Percentiles rank a stretch among this genome's conserved stretches.
phyloP scores from a whole-genome alignment of 2,888 invertebrate genomes.

The Drosophila prostipennis region DNA sequence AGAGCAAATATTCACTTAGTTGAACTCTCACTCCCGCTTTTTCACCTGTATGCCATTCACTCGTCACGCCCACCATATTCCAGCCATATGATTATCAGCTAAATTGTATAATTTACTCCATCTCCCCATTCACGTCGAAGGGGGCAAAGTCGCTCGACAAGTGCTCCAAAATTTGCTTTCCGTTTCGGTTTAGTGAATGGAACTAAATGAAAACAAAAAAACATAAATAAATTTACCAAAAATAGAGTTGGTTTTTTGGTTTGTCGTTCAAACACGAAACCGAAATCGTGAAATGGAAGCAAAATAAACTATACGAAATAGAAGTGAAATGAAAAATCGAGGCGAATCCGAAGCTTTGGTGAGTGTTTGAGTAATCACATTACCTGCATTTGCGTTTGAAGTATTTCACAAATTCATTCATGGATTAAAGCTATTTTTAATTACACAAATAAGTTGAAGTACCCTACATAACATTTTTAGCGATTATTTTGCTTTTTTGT shows the following conservation, averaged over 20 bases:
- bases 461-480: background rate
- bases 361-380: slow-evolving; percentile 4
- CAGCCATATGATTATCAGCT: slow-evolving; percentile 35
- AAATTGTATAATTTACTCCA: slow-evolving; percentile 42
- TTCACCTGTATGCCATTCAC: slow-evolving; percentile 36
- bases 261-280: background rate
- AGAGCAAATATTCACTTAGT: slow-evolving; percentile 29
- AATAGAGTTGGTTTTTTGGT: slow-evolving; percentile 1
- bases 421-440: background rate
- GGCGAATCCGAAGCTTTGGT: background rate
- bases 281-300: slow-evolving; percentile 3
- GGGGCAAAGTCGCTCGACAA: slow-evolving; percentile 14
- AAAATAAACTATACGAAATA: too few relatives aligned
- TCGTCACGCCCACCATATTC: slow-evolving; percentile 36
- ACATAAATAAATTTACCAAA: slow-evolving; percentile 21
- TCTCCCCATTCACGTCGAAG: too few relatives aligned
- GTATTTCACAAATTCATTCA: background rate
- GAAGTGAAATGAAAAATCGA: slow-evolving; percentile 1
- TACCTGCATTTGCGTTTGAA: background rate
- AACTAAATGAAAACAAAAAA: slow-evolving; percentile 38
- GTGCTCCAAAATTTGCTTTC: slow-evolving; percentile 43
- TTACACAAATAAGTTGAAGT: background rate
- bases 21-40: slow-evolving; percentile 30
- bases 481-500: background rate
- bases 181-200: slow-evolving; percentile 43